Evolutionary conservation across 2,113 vertebrate species (phyloP), one percentile per base, ranked within the genome.

Genomic region (Piprites chloris): DNA sequence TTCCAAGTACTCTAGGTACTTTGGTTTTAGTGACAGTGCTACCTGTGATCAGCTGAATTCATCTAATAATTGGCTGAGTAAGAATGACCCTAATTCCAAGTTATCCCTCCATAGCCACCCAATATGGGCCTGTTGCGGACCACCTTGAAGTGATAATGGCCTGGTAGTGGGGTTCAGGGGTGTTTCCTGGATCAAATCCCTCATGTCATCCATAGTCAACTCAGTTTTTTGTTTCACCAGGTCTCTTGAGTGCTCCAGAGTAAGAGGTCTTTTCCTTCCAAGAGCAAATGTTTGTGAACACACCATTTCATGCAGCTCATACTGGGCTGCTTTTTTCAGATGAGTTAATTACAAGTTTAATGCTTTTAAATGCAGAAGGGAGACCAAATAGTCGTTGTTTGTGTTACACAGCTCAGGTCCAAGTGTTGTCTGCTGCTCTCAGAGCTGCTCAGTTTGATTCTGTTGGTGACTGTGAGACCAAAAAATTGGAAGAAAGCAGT

Each of bases 341-440:
- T 66, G 47, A 67, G 44, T 28, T 80, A 46, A 56, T 62, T 49
- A 9, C 12, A 88, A 49, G 28, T 20, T 84, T 44, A 95, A 66
- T 63, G 55, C 4, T 50, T 86, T 83, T 49, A 80, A 55, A 20
- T 68, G 35, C 14, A 28, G 24, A 62, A 78, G 26, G n/a, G 50
- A 91, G 30, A 63, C 37, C 53, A 59, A 94, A 69, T 62, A 24
- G 17, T 14, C 6, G 1, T 86, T 55, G 92, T 67, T 79, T 88
- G 14, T 35, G 96, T 87, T 63, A 12, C 91, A 46, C 95, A 99
- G 99, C 98, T 97, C 98, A 98, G 97, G 98, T 98, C 52, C 98
- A 98, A 97, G 99, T 99, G 46, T 87, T 99, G 79, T 98, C 98
- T 62, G 98, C 98, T 33, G 98, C 98, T 33, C 98, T 98, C 80